Percentiles rank a stretch among this genome's conserved stretches.
phyloP scores from a whole-genome alignment of 2,797 vertebrate species.

The Hoplostethus atlanticus region DNA sequence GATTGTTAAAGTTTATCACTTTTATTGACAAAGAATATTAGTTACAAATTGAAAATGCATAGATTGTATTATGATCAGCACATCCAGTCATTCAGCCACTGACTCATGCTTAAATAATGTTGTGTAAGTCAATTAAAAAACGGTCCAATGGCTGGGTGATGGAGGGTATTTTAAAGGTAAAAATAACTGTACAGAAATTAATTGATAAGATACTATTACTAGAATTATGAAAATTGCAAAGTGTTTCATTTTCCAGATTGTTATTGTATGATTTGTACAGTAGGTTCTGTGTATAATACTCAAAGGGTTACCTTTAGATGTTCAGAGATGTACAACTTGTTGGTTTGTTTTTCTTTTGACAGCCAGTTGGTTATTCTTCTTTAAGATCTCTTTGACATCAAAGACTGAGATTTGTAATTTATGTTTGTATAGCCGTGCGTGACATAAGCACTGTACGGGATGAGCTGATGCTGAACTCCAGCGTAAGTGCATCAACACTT shows the following conservation, averaged over 20 bases:
- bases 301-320: slow-evolving; percentile 63
- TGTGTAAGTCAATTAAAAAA: slow-evolving; percentile 37
- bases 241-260: slow-evolving; percentile 74
- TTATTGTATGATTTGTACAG: slow-evolving; percentile 83
- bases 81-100: slow-evolving; percentile 36
- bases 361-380: slow-evolving; percentile 45
- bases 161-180: slow-evolving; percentile 55
- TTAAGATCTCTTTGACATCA: slow-evolving; percentile 55
- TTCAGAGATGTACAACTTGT: slow-evolving; percentile 72
- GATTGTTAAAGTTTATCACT: slow-evolving; percentile 33
- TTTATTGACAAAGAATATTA: slow-evolving; percentile 65
- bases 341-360: slow-evolving; percentile 57
- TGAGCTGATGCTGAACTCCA: slow-evolving; percentile 17
- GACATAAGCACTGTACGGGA: slow-evolving; percentile 63
- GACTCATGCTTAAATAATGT: slow-evolving; percentile 51
- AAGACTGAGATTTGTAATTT: slow-evolving; percentile 67
- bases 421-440: slow-evolving; percentile 66
- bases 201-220: slow-evolving; percentile 63
- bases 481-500: slow-evolving; percentile 20
- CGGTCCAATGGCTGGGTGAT: slow-evolving; percentile 37
- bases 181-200: slow-evolving; percentile 75
- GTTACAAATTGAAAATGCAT: slow-evolving; percentile 50
- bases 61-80: slow-evolving; percentile 38
- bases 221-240: slow-evolving; percentile 67
- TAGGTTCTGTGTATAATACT: slow-evolving; percentile 75